Evolutionary conservation across 1,140 invertebrate species (phyloP).

Genomic region (Pseudomyrmex dendroicus): DNA sequence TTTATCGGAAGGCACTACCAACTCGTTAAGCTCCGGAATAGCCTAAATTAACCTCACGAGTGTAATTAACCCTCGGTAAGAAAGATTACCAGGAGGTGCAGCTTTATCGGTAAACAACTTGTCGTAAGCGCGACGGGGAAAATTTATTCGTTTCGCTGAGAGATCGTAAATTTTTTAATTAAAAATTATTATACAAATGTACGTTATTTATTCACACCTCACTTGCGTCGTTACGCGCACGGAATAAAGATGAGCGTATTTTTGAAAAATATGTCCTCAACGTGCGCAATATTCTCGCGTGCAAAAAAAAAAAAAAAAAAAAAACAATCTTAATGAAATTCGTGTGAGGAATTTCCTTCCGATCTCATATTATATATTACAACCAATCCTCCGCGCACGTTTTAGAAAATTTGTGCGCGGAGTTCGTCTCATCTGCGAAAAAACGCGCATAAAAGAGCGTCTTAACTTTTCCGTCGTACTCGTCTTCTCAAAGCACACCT

Average conservation of each 20-base stretch:
- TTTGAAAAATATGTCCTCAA: background rate
- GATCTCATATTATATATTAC: no score
- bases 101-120: constrained; percentile 43
- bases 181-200: no score
- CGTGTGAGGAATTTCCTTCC: no score
- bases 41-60: constrained; percentile 44
- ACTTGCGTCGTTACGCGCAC: no score
- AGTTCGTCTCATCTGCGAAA: background rate
- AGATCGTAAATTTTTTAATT: background rate
- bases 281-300: no score
- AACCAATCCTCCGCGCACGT: no score
- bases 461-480: no score
- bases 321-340: no score
- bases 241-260: no score
- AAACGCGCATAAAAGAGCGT: background rate
- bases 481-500: background rate
- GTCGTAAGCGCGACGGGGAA: constrained; percentile 24
- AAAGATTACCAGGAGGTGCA: constrained; percentile 13
- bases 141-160: background rate
- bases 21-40: constrained; percentile 56
- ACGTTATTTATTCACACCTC: no score
- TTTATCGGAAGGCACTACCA: constrained; percentile 20
- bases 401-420: background rate
- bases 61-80: constrained; percentile 44
- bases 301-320: no score